A percentile compares a stretch with the other conserved stretches of the same genome.
These are phyloP conservation scores for Mantis religiosa DNA, from an alignment of 2,888 invertebrate genomes.

Conservation along the genomic window DNA sequence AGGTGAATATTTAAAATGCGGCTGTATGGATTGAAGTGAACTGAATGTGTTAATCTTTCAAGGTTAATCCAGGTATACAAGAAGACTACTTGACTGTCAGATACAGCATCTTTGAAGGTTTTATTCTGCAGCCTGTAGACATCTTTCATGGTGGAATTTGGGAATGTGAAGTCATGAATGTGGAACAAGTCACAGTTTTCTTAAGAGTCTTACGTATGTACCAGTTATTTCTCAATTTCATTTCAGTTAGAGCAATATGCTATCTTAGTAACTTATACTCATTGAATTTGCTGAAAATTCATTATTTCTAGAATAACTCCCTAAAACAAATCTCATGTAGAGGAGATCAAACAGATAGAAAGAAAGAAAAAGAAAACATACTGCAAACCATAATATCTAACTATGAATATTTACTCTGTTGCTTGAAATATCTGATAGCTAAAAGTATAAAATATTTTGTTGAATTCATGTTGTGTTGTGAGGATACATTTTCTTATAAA, in stretches of 20 bases:
- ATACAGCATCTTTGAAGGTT: conserved; percentile 49
- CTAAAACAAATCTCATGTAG: too few species aligned
- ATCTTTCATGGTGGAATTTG: conserved; percentile 38
- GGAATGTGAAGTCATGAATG: conserved; percentile 37
- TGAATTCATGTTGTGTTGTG: too few species aligned
- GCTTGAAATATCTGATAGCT: too few species aligned
- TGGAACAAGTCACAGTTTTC: background rate
- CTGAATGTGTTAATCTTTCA: conserved; percentile 9
- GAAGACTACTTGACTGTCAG: conserved; percentile 25
- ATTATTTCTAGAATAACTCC: too few species aligned
- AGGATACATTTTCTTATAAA: too few species aligned
- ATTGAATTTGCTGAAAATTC: too few species aligned
- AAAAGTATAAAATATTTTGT: too few species aligned
- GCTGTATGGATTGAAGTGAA: conserved; percentile 1
- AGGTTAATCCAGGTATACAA: conserved; percentile 15
- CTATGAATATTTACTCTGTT: too few species aligned
- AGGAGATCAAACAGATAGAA: too few species aligned
- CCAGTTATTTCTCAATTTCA: background rate
- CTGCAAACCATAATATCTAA: too few species aligned
- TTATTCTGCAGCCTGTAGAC: conserved; percentile 40
- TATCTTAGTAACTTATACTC: background rate
- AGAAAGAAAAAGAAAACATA: too few species aligned
- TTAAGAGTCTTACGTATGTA: conserved; percentile 1
- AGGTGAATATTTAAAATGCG: background rate
- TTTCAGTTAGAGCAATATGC: background rate